phyloP scores from a whole-genome alignment of 2,113 vertebrate genomes.

The Tautogolabrus adspersus region DNA sequence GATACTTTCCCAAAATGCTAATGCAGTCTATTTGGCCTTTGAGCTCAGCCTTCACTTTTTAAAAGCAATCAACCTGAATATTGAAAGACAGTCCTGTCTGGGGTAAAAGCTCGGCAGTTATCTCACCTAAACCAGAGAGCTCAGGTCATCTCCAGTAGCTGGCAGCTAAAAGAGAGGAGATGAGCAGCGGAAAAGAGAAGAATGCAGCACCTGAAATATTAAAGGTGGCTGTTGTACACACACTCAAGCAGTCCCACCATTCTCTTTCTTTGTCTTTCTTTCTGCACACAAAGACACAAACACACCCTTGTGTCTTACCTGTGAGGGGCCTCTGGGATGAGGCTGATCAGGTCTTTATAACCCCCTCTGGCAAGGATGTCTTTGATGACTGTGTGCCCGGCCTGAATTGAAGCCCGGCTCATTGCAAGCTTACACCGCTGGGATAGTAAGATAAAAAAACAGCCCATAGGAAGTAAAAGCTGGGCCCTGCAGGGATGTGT shows the following conservation, averaged over 20 bases:
- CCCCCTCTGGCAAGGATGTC: conserved; percentile 59
- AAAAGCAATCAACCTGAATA: conserved; percentile 33
- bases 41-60: conserved; percentile 40
- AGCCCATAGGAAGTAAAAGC: conserved; percentile 55
- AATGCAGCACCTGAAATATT: conserved; percentile 48
- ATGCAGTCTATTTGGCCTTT: conserved; percentile 55
- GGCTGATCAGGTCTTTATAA: conserved; percentile 66
- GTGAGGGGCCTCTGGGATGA: conserved; percentile 48
- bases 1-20: conserved; percentile 62
- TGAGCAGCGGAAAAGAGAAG: not conserved
- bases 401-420: conserved; percentile 66
- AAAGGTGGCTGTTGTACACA: conserved; percentile 28
- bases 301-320: conserved; percentile 49
- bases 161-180: conserved; percentile 18
- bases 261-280: conserved; percentile 25
- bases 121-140: conserved; percentile 58
- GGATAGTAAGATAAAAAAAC: conserved; percentile 40
- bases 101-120: conserved; percentile 61
- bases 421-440: conserved; percentile 54
- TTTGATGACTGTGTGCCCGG: conserved; percentile 71
- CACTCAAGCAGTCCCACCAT: not conserved
- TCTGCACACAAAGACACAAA: conserved; percentile 18
- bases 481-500: conserved; percentile 33
- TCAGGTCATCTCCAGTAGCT: conserved; percentile 35
- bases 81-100: conserved; percentile 24